Evolutionary conservation across 2,113 vertebrate species (phyloP), one percentile per base, ranked within the genome.

Genomic region (Hiodon tergisus): DNA sequence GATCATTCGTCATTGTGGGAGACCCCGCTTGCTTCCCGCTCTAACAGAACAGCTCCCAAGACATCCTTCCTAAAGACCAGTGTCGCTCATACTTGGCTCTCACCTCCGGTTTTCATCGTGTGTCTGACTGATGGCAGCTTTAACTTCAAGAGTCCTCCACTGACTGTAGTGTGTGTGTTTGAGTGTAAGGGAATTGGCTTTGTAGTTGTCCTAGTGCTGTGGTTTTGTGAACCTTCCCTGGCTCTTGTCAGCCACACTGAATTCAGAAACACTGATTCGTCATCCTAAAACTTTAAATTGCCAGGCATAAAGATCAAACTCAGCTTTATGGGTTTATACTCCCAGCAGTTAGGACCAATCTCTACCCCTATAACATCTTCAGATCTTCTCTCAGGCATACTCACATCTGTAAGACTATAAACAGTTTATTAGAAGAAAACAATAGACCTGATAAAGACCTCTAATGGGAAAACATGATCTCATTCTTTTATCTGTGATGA

Each of bases 61-160:
- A 17, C 62, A 4, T 17, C 46, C 2, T 51, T 46, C 66, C 47
- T 17, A 6, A 5, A 13, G 3, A 10, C n/a, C 4, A 10, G n/a
- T 62, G 9, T 5, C 4, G 14, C 17, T 17, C 3, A 7, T 4
- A 8, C 9, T 16, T 16, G 50, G 54, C 51, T n/a, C 51, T 7
- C 14, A 16, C 5, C 63, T 17, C 46, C 46, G 13, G 8, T 6
- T 66, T 16, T 66, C 63, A 16, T 47, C 63, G 10, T 17, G 3
- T 48, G 3, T n/a, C 53, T 57, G 54, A 71, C 54, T 58, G 69
- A 71, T 31, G 69, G 69, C 69, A 6, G n/a, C 54, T n/a, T n/a
- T 57, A 6, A 57, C 17, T 31, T 31, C 31, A 31, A 31, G 31
- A 31, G 69, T 7, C 13, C n/a, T 70, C 7, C 16, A 31, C 16